These are phyloP conservation scores for Bovichtus diacanthus DNA, from an alignment of 2,797 vertebrate species.

Conservation along the genomic window DNA sequence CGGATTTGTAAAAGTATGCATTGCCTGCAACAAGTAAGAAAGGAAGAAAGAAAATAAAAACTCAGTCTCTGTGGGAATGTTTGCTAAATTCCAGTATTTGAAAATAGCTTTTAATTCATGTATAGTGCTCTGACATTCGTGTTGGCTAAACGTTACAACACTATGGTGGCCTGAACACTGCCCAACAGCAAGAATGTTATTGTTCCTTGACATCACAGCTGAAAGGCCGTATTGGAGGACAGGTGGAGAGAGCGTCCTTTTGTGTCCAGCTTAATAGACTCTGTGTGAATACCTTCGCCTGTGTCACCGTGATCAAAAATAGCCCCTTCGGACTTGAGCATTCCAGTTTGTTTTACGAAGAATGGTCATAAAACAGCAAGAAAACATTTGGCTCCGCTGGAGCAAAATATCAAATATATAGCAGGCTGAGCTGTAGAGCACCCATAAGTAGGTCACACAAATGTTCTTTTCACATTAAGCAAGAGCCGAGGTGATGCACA, in stretches of 20 bases:
- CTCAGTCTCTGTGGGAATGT: not conserved
- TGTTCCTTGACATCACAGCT: constrained; percentile 59
- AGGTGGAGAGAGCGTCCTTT: constrained; percentile 59
- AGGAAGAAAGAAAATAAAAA: too few relatives aligned
- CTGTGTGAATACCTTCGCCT: constrained; percentile 26
- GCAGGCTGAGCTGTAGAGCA: constrained; percentile 45
- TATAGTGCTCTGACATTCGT: not conserved
- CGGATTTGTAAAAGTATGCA: constrained; percentile 8
- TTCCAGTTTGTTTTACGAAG: constrained; percentile 30
- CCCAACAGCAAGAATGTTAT: constrained; percentile 32
- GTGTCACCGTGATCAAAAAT: constrained; percentile 25
- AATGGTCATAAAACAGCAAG: constrained; percentile 34
- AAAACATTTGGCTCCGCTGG: constrained; percentile 34
- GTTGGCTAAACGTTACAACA: not conserved
- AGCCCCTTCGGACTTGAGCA: not conserved
- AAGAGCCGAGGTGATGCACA: constrained; percentile 63
- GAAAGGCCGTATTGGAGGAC: constrained; percentile 40
- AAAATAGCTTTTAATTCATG: constrained; percentile 27
- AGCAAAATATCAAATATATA: constrained; percentile 63
- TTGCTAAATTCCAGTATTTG: not conserved
- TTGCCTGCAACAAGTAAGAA: constrained; percentile 3
- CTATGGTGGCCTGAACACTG: constrained; percentile 5
- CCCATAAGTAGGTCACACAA: constrained; percentile 76
- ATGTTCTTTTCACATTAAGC: constrained; percentile 67
- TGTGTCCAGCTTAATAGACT: constrained; percentile 45